Base-by-base conservation (phyloP, 1,140 invertebrate genomes). In the Cataglyphis hispanica region DNA sequence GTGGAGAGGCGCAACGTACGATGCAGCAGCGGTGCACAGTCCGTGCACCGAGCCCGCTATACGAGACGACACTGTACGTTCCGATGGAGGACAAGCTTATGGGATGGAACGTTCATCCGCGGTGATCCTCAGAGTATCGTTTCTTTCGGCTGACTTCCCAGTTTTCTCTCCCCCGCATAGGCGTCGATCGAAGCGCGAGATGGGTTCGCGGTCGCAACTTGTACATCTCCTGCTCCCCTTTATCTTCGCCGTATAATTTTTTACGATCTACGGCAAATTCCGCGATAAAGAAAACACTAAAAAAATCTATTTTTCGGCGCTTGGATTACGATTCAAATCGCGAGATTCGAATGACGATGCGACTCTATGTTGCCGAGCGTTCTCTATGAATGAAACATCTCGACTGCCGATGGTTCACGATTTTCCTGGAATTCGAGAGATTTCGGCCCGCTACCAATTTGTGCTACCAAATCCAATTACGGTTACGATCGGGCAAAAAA, bases 1-100 rank as follows among this genome's bases (percentile, higher is more conserved):
- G 69, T 58, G 84, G 86, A 83, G 86, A 56, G 37, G 72, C 84
- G 67, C 87, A 76, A 74, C 81, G 74, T 81, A 83, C 83, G 81
- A 81, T 80, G 75, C 69, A 50, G 69, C 75, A 63, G 60, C 69
- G 70, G 77, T 34, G 46, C 50, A 34, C 63, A 43, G 66, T 74
- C 66, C 67, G 76, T 87, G 85, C 74, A 85, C 77, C 86, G 70
- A 85, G 63, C 85, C 63, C 40, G 40, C 10, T 11, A 11, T 43
- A 77, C 46, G 84, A 89, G 87, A 90, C 86, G 87, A 90, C 86
- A 88, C 87, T 87, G 85, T 56, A 74, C 78, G 46, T 69, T 60
- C 78, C 83, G 75, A 86, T 69, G 83, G 84, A 46, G 89, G 84
- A 86, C 86, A 56, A 87, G 89, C 89, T 90, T 90, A 90, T 88